phyloP scores from a whole-genome alignment of 1,140 invertebrate genomes.

The Tribolium castaneum region DNA sequence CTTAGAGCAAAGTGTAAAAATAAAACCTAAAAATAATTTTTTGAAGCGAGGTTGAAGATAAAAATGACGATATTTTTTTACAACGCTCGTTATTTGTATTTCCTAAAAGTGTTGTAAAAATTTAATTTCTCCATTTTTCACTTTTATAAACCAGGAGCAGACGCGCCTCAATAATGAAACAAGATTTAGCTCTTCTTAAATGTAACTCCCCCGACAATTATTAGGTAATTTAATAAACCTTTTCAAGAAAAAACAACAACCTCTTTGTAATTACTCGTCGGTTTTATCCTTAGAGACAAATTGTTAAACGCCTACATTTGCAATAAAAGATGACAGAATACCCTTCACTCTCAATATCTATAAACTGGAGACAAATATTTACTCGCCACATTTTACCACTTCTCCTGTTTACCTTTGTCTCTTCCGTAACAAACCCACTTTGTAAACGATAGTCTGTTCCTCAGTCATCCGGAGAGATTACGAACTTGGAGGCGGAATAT shows the following conservation, averaged over 20 bases:
- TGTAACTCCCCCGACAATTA: conserved; percentile 1
- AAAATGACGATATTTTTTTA: no score
- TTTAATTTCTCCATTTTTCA: neutral
- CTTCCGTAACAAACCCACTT: conserved; percentile 41
- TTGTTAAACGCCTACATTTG: conserved; percentile 5
- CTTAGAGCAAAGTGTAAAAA: no score
- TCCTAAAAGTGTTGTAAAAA: neutral
- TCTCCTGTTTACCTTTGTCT: conserved; percentile 50
- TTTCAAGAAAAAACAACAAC: neutral
- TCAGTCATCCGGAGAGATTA: conserved; percentile 42
- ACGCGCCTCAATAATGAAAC: neutral
- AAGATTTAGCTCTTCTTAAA: conserved; percentile 3
- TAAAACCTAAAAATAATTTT: no score
- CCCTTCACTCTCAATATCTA: conserved; percentile 39
- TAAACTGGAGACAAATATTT: conserved; percentile 47
- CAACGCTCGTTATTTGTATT: no score
- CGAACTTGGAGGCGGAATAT: neutral
- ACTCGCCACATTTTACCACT: conserved; percentile 47
- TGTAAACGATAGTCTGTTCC: conserved; percentile 45
- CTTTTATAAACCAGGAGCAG: neutral
- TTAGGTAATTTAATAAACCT: neutral
- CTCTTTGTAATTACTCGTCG: neutral
- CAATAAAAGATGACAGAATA: neutral
- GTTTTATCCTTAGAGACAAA: neutral
- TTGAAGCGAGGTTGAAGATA: no score